Evolutionary conservation across 2,888 invertebrate genomes (phyloP), one percentile per base, ranked within the genome.

Genomic region (Theristus sp.): DNA sequence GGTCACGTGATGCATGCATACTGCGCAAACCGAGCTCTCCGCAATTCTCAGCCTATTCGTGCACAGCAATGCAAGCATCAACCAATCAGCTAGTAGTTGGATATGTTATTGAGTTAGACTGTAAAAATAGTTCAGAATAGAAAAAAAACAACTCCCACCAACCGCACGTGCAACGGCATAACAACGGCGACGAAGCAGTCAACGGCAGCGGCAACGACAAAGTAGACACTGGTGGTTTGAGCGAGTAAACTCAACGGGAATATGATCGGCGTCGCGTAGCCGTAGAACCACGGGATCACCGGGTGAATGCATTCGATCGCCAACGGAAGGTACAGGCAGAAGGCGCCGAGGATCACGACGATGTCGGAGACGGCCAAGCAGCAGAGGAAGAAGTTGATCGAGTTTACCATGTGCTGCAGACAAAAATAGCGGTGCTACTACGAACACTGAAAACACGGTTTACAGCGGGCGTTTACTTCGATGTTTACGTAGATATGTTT

Each of bases 171-270:
- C 10, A 27, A 6, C 17, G 28, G 26, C 27, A 54, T 27, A 27
- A 54, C 38, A 54, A 70, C 71, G 62, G 66, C 66, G 24, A 67
- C 67, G 64, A 72, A 71, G 62, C 72, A 72, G 63, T 72, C 71
- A 25, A 68, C 60, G 26, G 68, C 71, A n/a, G 71, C 72, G 47
- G 69, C 67, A n/a, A 73, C 64, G 24, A 71, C 71, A 58, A 72
- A 71, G 60, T 73, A 72, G 6, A 72, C 71, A 1, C 70, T 70
- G 59, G 69, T 69, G 22, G 28, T 54, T 27, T 54, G 54, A 6
- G 54, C 54, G 27, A 54, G 13, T 2, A 10, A 27, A 27, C 54
- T 54, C 27, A 54, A 6, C 22, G 54, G 54, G 54, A 27, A 54
- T 6, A 54, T 22, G 54, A 54, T 27, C 10, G 54, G 54, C 6